Conservation (phyloP, 1,140 invertebrate genomes). For the Zophobas atratus region DNA sequence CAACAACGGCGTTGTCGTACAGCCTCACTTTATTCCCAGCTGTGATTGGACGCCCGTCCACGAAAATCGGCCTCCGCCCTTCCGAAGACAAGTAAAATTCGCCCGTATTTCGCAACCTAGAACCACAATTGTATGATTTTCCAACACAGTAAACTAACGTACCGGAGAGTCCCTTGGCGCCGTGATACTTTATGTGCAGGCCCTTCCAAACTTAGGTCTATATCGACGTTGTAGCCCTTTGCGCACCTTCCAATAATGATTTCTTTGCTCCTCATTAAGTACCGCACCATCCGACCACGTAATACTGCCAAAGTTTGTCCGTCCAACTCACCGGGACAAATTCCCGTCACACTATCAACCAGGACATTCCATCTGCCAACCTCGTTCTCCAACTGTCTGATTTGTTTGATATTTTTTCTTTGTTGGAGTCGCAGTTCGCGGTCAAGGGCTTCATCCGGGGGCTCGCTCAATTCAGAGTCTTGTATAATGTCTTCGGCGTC, state of each 20-base stretch:
- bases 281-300: constrained; percentile 92
- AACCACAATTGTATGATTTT: constrained; percentile 64
- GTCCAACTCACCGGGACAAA: constrained; percentile 87
- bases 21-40: constrained; percentile 90
- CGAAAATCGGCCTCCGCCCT: constrained; percentile 94
- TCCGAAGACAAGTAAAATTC: constrained; percentile 96
- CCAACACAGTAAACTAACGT: neutral
- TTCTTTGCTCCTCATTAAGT: constrained; percentile 96
- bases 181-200: constrained; percentile 89
- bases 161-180: constrained; percentile 81
- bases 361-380: constrained; percentile 93
- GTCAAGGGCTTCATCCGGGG: constrained; percentile 83
- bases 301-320: constrained; percentile 94
- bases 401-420: constrained; percentile 85
- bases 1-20: constrained; percentile 94
- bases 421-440: constrained; percentile 68
- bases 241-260: constrained; percentile 94
- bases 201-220: constrained; percentile 95
- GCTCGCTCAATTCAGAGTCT: constrained; percentile 86
- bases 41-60: constrained; percentile 92
- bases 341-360: constrained; percentile 87
- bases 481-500: constrained; percentile 93
- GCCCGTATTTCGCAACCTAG: constrained; percentile 91
- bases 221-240: constrained; percentile 92
- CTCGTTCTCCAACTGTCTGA: constrained; percentile 91